Evolutionary conservation across 1,140 invertebrate species (phyloP), one percentile per base, ranked within the genome.

Genomic region (Meloidogyne chitwoodi): DNA sequence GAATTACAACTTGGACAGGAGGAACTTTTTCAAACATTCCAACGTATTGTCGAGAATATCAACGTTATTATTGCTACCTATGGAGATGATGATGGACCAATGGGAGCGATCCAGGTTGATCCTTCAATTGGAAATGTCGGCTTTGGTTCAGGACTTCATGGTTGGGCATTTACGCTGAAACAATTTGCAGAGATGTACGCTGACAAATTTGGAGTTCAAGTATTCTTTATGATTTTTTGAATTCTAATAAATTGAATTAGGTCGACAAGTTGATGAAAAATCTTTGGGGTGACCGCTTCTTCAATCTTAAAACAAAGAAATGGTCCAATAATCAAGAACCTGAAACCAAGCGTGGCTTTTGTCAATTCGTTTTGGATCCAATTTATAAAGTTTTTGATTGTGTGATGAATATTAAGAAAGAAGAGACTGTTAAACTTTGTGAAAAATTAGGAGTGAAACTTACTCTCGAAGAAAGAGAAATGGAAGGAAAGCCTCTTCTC

Each of bases 41-140:
- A 97, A 89, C 93, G 96, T 91, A 98, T 98, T 89, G 95, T 99
- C 83, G 97, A 99, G 90, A 98, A 97, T 88, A 94, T 99, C 41
- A 99, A 99, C 90, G 96, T 99, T 77, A 99, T 99, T 88, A 98
- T 99, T 89, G 94, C 95, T 79, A 99, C 96, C n/a, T 99, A 99
- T 89, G 93, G 81, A 81, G 94, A 97, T 82, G 95, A 98, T 84
- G 91, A 92, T 86, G 96, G 96, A 79, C 96, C 97, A 61, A 99
- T 99, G 96, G 97, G 96, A 88, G 93, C 97, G 90, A 94, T 98
- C 77, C 91, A 93, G 83, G 94, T 98, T 82, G 94, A 97, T 88
- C 95, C 95, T 72, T 93, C 93, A 89, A 94, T 94, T 89, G 97
- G 96, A 87, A 98, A 94, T 78, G 96, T 99, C 79, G 97, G 97